phyloP scores from a whole-genome alignment of 2,113 vertebrate genomes.

The Neogale vison region DNA sequence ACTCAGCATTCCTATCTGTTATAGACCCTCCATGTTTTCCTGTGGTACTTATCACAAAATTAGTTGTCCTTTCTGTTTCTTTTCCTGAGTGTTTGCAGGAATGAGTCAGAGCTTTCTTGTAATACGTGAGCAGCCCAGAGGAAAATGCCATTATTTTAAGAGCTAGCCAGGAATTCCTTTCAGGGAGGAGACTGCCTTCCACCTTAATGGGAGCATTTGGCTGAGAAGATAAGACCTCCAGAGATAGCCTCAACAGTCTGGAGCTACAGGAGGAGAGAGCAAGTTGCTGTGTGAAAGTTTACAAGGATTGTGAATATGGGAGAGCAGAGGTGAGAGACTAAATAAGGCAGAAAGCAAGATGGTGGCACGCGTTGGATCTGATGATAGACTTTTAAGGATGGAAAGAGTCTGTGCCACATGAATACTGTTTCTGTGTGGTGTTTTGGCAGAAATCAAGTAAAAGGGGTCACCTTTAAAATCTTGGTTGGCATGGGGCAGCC shows the following conservation, averaged over 20 bases:
- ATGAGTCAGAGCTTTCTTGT: constrained; percentile 47
- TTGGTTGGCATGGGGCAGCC: not conserved
- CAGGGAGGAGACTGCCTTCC: constrained; percentile 51
- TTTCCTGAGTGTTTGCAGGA: constrained; percentile 41
- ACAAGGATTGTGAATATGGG: not conserved
- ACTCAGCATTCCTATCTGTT: not conserved
- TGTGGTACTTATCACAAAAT: constrained; percentile 41
- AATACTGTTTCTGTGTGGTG: not conserved
- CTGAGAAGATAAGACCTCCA: constrained; percentile 50
- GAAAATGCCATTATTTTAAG: constrained; percentile 66
- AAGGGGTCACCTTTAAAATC: not conserved
- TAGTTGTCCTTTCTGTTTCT: constrained; percentile 43
- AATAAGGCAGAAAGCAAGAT: not conserved
- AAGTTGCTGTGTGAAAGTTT: not conserved
- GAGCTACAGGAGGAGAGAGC: not conserved
- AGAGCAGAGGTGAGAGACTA: not conserved
- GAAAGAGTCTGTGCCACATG: not conserved
- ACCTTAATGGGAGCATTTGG: constrained; percentile 57
- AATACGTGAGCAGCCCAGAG: not conserved
- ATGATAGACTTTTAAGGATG: not conserved
- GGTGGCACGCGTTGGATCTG: not conserved
- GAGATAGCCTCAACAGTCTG: constrained; percentile 26
- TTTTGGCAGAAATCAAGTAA: not conserved
- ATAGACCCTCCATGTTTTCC: not conserved
- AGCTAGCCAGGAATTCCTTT: constrained; percentile 66